These are phyloP conservation scores for Dendrocincla tyrannina DNA, from an alignment of 2,797 vertebrate species.

Conservation along the genomic window DNA sequence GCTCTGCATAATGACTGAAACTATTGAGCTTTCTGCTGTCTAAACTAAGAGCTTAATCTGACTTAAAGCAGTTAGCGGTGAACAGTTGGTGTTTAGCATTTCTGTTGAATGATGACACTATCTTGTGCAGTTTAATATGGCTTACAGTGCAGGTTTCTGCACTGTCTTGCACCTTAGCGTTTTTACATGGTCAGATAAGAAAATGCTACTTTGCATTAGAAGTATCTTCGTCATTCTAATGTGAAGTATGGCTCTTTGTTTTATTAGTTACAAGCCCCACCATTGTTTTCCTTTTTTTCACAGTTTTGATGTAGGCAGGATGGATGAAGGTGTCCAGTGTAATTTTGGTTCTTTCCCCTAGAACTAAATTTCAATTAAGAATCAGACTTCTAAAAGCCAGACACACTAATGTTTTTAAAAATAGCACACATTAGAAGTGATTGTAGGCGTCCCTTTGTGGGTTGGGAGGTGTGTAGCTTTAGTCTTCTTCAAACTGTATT, in stretches of 20 bases:
- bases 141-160: neutral
- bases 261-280: neutral
- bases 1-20: neutral
- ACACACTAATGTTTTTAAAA: neutral
- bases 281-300: fast-evolving
- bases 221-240: neutral
- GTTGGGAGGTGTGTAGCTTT: neutral
- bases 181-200: neutral
- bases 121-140: neutral
- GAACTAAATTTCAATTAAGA: neutral
- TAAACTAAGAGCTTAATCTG: neutral
- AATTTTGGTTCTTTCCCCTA: neutral
- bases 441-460: neutral
- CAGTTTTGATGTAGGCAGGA: neutral
- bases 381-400: neutral
- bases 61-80: neutral
- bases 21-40: neutral
- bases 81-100: neutral
- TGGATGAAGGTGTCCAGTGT: neutral
- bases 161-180: neutral
- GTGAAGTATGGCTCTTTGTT: neutral
- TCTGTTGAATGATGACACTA: neutral
- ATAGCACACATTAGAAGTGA: neutral
- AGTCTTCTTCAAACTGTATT: neutral
- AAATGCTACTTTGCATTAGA: fast-evolving